phyloP scores from a whole-genome alignment of 2,113 vertebrate genomes.

The Motacilla tschutschensis region DNA sequence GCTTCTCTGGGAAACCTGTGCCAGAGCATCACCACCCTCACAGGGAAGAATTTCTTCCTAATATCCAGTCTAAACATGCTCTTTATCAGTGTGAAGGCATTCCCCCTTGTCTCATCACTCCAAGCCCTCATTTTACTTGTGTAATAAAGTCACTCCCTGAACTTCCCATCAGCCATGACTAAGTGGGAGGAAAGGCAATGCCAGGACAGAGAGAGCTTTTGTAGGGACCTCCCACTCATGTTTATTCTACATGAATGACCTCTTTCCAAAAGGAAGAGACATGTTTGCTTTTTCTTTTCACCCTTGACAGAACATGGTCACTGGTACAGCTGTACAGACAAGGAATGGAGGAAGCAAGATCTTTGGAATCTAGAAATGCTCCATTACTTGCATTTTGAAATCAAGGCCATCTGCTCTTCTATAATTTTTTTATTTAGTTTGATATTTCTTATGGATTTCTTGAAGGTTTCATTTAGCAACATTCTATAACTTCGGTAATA shows the following conservation, averaged over 20 bases:
- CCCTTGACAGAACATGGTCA: neutral
- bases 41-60: fast-evolving
- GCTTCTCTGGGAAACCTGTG: neutral
- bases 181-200: neutral
- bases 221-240: neutral
- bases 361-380: neutral
- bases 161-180: neutral
- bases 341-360: neutral
- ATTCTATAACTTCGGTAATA: neutral
- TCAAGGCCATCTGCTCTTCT: neutral
- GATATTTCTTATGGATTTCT: neutral
- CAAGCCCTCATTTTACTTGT: neutral
- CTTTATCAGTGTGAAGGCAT: neutral
- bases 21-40: neutral
- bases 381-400: neutral
- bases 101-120: neutral
- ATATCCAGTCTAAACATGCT: neutral
- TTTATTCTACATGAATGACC: neutral
- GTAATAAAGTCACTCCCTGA: neutral
- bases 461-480: neutral
- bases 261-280: neutral
- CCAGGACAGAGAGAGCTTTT: neutral
- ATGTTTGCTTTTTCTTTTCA: neutral
- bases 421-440: neutral
- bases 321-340: neutral